A percentile compares a stretch with the other conserved stretches of the same genome.
Evolutionary conservation across 2,888 invertebrate species (phyloP).

Genomic region (Chymomyza fuscimana): DNA sequence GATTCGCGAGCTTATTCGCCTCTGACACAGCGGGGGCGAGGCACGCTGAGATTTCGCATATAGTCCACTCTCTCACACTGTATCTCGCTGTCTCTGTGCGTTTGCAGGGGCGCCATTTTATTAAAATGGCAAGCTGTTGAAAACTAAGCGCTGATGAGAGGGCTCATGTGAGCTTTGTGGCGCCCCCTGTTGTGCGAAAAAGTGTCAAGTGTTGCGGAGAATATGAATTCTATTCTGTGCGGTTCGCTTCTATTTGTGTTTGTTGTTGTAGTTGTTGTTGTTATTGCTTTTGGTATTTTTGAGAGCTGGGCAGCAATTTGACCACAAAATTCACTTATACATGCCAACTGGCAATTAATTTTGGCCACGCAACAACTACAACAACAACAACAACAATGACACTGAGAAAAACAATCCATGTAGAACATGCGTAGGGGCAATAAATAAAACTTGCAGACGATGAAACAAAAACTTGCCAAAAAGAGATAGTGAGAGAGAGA

Average conservation of each 20-base stretch:
- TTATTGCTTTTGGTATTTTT: neutral
- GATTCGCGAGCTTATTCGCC: neutral
- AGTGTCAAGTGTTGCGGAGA: neutral
- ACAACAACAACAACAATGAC: no score
- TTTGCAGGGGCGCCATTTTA: slow-evolving; percentile 15
- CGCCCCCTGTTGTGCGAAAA: neutral
- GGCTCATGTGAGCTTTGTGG: neutral
- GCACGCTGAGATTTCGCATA: slow-evolving; percentile 11
- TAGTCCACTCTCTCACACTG: slow-evolving; percentile 7
- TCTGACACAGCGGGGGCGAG: slow-evolving; percentile 31
- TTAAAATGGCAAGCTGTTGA: slow-evolving; percentile 17
- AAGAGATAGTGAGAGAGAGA: no score
- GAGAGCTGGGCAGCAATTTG: neutral
- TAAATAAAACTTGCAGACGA: slow-evolving; percentile 31
- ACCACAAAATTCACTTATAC: slow-evolving; percentile 19
- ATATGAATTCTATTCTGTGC: neutral
- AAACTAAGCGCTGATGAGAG: neutral
- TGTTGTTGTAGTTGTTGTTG: no score
- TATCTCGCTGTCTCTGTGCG: neutral
- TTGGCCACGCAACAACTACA: neutral
- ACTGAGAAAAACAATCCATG: slow-evolving; percentile 1
- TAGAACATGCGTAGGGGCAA: slow-evolving; percentile 23
- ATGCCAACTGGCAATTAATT: slow-evolving; percentile 33
- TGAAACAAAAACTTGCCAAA: slow-evolving; percentile 12
- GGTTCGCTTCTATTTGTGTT: neutral